Evolutionary conservation across 2,888 invertebrate genomes (phyloP).

Genomic region (Balanococcus diminutus): DNA sequence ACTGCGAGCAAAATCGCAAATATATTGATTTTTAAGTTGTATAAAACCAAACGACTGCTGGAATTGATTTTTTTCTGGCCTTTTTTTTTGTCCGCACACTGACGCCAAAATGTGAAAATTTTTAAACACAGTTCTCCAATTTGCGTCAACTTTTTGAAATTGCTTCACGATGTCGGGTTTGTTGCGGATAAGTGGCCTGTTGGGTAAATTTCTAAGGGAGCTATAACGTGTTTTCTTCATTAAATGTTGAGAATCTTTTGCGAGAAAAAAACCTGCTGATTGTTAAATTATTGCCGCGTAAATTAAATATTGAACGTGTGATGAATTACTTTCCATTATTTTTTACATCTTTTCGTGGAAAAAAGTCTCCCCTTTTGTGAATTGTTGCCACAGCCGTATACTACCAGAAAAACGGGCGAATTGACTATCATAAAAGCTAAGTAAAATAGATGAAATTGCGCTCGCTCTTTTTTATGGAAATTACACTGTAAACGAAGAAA

Average conservation of each 20-base stretch:
- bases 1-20: not conserved
- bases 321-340: conserved; percentile 11
- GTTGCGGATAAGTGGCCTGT: not conserved
- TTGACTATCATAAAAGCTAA: conserved; percentile 5
- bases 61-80: not conserved
- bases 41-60: not conserved
- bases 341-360: not conserved
- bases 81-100: not conserved
- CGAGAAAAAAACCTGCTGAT: not conserved
- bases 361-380: not conserved
- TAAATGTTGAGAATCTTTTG: not conserved
- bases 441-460: not conserved
- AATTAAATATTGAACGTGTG: not conserved
- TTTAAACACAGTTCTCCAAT: not conserved
- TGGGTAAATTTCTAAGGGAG: not conserved
- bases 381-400: not conserved
- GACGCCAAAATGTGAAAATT: not conserved
- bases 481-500: not conserved
- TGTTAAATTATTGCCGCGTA: not conserved
- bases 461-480: not conserved
- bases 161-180: not conserved
- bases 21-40: not conserved
- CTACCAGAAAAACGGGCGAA: not conserved
- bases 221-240: not conserved
- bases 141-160: not conserved